Percentiles rank a stretch among this genome's conserved stretches.
These are phyloP conservation scores for Battus philenor DNA, from an alignment of 1,140 invertebrate genomes.

Conservation along the genomic window DNA sequence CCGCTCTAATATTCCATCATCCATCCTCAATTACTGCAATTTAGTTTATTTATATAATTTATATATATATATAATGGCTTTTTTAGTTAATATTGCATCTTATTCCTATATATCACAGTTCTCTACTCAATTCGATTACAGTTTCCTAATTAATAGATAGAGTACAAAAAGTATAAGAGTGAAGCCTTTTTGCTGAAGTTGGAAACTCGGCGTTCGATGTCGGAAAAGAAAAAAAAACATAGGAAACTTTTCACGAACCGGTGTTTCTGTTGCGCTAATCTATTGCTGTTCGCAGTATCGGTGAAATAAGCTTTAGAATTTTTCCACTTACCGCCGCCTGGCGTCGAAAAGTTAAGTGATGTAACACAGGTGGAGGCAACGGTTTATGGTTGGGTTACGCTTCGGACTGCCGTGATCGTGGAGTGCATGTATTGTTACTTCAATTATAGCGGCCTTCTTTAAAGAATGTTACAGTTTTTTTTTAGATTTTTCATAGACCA, in stretches of 20 bases:
- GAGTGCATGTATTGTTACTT: too few relatives aligned
- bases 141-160: too few relatives aligned
- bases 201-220: neutral
- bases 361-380: neutral
- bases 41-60: too few relatives aligned
- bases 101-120: neutral
- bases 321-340: constrained; percentile 13
- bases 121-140: neutral
- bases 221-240: constrained; percentile 5
- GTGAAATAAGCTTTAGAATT: constrained; percentile 10
- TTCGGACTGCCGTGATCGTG: too few relatives aligned
- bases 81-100: neutral
- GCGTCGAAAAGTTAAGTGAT: constrained; percentile 3
- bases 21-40: too few relatives aligned
- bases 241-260: constrained; percentile 10
- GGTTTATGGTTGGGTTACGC: too few relatives aligned
- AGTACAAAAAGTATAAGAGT: neutral
- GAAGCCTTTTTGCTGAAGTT: neutral
- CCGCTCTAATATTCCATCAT: too few relatives aligned
- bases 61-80: too few relatives aligned
- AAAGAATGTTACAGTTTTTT: too few relatives aligned
- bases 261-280: constrained; percentile 13
- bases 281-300: constrained; percentile 8
- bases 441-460: too few relatives aligned
- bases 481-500: too few relatives aligned